Evolutionary conservation across 2,797 vertebrate species (phyloP).

Genomic region (Gambusia yucatana): DNA sequence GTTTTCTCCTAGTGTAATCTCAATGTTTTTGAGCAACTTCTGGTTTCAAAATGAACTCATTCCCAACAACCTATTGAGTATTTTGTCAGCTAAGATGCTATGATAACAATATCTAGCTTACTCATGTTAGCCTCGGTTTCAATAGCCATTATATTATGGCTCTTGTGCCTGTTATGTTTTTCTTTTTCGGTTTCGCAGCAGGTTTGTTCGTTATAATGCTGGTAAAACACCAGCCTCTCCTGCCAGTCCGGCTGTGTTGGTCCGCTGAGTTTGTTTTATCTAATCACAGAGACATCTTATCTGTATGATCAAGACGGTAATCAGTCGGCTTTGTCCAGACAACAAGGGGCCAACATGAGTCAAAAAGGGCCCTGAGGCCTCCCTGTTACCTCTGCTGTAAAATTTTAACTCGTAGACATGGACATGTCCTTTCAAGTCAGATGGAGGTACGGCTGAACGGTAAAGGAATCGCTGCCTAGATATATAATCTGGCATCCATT

Average conservation of each 20-base stretch:
- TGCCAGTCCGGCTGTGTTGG: constrained; percentile 38
- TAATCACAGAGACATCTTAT: constrained; percentile 62
- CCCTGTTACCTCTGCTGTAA: constrained; percentile 41
- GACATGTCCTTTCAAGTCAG: constrained; percentile 58
- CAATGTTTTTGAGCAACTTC: not conserved
- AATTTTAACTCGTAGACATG: constrained; percentile 54
- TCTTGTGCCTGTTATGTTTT: not conserved
- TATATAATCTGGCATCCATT: constrained; percentile 14
- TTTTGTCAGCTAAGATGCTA: not conserved
- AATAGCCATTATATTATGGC: not conserved
- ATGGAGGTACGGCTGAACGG: constrained; percentile 22
- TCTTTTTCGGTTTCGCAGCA: not conserved
- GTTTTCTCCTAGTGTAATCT: not conserved
- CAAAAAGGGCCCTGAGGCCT: constrained; percentile 54
- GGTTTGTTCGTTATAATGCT: not conserved
- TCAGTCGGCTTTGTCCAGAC: constrained; percentile 74
- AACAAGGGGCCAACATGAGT: constrained; percentile 72
- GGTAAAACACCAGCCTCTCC: constrained; percentile 30
- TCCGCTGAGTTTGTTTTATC: constrained; percentile 46
- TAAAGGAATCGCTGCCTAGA: constrained; percentile 22
- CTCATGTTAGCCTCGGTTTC: not conserved
- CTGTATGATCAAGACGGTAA: constrained; percentile 71
- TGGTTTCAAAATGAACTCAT: not conserved
- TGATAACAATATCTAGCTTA: not conserved
- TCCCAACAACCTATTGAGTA: not conserved